Percentiles rank a stretch among this genome's conserved stretches.
These are phyloP conservation scores for Trididemnum miniatum DNA, from an alignment of 23 tunicate genomes.

Conservation along the genomic window DNA sequence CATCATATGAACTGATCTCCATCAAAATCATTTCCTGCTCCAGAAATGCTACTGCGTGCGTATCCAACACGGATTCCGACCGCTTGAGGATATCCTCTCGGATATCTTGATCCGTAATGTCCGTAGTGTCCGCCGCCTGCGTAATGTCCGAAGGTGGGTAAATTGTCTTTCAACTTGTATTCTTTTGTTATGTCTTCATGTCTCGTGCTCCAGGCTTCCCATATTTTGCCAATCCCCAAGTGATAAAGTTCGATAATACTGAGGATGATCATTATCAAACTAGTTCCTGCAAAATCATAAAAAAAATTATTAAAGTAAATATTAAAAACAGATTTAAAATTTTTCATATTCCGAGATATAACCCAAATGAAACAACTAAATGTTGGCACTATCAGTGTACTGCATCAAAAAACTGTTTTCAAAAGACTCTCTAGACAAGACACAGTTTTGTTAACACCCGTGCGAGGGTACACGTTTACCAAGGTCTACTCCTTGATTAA, in stretches of 20 bases:
- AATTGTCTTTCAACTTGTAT: conserved; percentile 70
- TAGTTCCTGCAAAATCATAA: conserved; percentile 59
- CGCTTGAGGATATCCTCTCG: conserved; percentile 95
- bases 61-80: conserved; percentile 95
- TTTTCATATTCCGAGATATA: not conserved
- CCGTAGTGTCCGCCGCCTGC: conserved; percentile 25
- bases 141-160: conserved; percentile 67
- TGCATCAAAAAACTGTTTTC: no score
- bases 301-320: not conserved
- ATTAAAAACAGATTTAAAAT: not conserved
- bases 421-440: no score
- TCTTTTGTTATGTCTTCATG: conserved; percentile 93
- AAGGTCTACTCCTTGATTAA: no score
- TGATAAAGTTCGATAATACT: conserved; percentile 88
- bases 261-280: conserved; percentile 75
- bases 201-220: conserved; percentile 89
- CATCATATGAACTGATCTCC: conserved; percentile 78
- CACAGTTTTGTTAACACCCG: no score
- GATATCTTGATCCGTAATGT: conserved; percentile 55
- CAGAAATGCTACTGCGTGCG: conserved; percentile 89
- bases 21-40: conserved; percentile 86
- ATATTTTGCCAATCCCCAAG: conserved; percentile 66
- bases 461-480: no score
- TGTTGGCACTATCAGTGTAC: no score
- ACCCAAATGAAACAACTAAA: not conserved